Base-by-base conservation (phyloP, 2,113 vertebrate species). In the Brachypteracias leptosomus region DNA sequence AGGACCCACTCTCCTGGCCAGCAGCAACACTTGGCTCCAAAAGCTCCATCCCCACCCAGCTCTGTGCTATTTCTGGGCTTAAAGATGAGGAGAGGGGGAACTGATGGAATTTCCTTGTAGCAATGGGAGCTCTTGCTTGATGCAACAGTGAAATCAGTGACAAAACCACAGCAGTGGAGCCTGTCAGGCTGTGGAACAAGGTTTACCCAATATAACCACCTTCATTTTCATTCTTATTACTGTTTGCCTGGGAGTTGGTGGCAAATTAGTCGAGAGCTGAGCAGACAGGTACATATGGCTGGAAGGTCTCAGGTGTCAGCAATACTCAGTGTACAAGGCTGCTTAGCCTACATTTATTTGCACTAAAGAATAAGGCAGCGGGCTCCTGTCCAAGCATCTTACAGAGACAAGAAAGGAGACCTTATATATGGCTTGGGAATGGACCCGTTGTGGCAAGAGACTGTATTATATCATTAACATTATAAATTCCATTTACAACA, bases 361-460 rank as follows among this genome's bases (percentile, higher is more conserved):
- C 80, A 71, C 68, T 94, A 26, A 86, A 95, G 90, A 90, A 89
- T 33, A 74, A 76, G 4, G 75, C 63, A 65, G 25, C 54, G 72
- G 95, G 95, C 90, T 94, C 73, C 57, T 81, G 90, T 93, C 96
- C 92, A 95, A 94, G 73, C 76, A 84, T 68, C 86, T 94, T 72
- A 35, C 26, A 84, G 89, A 95, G 93, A 79, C 71, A 91, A 83
- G 89, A 87, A 92, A 89, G 73, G 94, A 94, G 90, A 77, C 75
- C 36, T 94, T 82, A 57, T 36, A 36, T 31, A 78, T 3, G 38
- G 44, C 67, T 70, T 19, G 57, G 17, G 59, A 62, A 71, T 3
- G 25, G 59, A 33, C 25, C 52, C 19, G 1, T 13, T 22, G 78
- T 52, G 73, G 40, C 84, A 84, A 85, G 44, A 84, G 79, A 20